Percentiles rank a stretch among this genome's conserved stretches.
Evolutionary conservation across 2,888 invertebrate genomes (phyloP).

Genomic region (Cantharis rufa): DNA sequence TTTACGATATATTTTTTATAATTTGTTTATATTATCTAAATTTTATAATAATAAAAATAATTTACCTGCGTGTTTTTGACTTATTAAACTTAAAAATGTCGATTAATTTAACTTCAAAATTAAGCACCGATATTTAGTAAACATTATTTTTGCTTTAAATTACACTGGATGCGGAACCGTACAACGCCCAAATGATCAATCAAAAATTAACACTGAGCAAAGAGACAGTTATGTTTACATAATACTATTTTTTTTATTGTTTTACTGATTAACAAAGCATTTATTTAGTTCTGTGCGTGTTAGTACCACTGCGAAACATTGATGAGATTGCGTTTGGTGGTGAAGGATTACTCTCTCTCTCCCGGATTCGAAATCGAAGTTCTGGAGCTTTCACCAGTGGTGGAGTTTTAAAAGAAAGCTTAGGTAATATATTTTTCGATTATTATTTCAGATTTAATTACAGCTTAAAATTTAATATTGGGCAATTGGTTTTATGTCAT

Average conservation of each 20-base stretch:
- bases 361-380: slow-evolving; percentile 33
- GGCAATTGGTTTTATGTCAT: not conserved
- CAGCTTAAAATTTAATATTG: not conserved
- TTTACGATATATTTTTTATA: not conserved
- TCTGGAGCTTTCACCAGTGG: slow-evolving; percentile 30
- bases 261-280: not conserved
- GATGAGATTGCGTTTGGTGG: slow-evolving; percentile 10
- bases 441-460: not conserved
- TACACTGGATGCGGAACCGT: not conserved
- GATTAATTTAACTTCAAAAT: not conserved
- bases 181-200: not conserved
- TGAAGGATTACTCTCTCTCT: slow-evolving; percentile 19
- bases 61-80: not conserved
- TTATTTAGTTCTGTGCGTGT: not conserved
- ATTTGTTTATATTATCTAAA: not conserved
- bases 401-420: slow-evolving; percentile 12
- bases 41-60: not conserved
- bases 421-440: not conserved
- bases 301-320: not conserved
- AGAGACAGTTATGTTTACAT: not conserved
- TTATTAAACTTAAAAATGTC: slow-evolving; percentile 3
- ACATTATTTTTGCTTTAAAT: not conserved
- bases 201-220: not conserved
- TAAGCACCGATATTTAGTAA: not conserved
- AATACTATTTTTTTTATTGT: not conserved